Conservation (phyloP, 2,113 vertebrate genomes). For the Symphodus melops region DNA sequence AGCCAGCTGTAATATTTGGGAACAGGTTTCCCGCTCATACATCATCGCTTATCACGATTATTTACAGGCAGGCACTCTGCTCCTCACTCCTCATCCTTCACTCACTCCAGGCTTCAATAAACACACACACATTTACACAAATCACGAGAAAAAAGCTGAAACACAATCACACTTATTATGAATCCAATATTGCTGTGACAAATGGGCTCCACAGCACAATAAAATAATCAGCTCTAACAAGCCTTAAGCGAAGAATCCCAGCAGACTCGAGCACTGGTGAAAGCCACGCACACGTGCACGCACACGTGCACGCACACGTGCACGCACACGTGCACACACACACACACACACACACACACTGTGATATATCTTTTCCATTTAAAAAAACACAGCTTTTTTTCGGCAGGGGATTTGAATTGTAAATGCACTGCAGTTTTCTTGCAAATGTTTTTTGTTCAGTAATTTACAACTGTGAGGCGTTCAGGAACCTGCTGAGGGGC, state of each 20-base stretch:
- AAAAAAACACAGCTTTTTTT: constrained; percentile 43
- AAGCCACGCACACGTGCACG: constrained; percentile 34
- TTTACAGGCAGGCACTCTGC: constrained; percentile 51
- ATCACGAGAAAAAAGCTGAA: neutral
- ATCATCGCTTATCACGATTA: constrained; percentile 65
- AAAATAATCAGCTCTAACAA: constrained; percentile 57
- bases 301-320: neutral
- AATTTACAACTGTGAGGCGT: constrained; percentile 4
- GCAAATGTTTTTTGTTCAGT: constrained; percentile 18
- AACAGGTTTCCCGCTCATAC: constrained; percentile 43
- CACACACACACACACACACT: constrained; percentile 2
- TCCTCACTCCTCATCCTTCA: constrained; percentile 35
- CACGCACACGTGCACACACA: neutral
- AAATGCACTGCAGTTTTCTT: constrained; percentile 40
- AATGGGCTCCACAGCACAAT: constrained; percentile 61
- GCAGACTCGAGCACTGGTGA: constrained; percentile 28
- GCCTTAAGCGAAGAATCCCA: constrained; percentile 59
- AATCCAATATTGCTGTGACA: constrained; percentile 71
- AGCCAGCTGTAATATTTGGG: constrained; percentile 46
- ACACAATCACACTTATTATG: constrained; percentile 53
- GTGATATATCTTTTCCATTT: constrained; percentile 58
- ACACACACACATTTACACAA: constrained; percentile 16
- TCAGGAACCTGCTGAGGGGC: neutral
- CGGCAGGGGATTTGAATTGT: constrained; percentile 58
- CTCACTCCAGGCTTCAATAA: constrained; percentile 65